Conservation (phyloP, 2,888 invertebrate species). For the Plusia festucae region DNA sequence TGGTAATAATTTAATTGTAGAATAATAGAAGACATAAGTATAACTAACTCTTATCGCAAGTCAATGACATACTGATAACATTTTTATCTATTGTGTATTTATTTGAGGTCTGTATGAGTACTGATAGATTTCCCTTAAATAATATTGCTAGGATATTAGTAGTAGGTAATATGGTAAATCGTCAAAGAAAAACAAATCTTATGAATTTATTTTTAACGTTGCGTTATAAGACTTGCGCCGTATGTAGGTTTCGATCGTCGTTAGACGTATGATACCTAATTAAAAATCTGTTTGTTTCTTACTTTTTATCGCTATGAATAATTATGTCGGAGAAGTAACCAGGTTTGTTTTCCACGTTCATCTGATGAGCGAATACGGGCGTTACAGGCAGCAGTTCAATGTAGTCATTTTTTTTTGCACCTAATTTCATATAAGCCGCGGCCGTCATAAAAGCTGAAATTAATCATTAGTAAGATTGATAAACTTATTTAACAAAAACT, state of each 20-base stretch:
- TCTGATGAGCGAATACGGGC: conserved; percentile 89
- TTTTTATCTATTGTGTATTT: conserved; percentile 79
- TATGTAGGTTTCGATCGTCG: too few species aligned
- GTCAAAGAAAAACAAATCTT: not conserved
- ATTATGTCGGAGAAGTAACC: conserved; percentile 91
- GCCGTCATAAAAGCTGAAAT: conserved; percentile 90
- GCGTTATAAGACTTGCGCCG: too few species aligned
- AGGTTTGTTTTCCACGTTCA: conserved; percentile 85
- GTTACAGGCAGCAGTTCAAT: conserved; percentile 89
- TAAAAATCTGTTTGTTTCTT: conserved; percentile 53
- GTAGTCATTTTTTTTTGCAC: conserved; percentile 73
- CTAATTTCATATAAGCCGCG: conserved; percentile 86
- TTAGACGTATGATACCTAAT: too few species aligned
- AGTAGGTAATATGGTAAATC: not conserved
- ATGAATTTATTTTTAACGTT: not conserved
- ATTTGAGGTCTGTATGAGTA: conserved; percentile 47
- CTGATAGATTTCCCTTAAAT: conserved; percentile 3
- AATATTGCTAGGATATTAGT: not conserved
- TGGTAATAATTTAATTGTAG: conserved; percentile 71
- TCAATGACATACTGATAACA: conserved; percentile 85
- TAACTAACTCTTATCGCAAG: conserved; percentile 74
- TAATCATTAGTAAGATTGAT: not conserved
- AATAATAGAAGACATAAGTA: conserved; percentile 72
- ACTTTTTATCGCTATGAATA: conserved; percentile 89
- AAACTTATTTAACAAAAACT: too few species aligned